phyloP scores from a whole-genome alignment of 2,797 vertebrate species.

The Thunnus albacares region DNA sequence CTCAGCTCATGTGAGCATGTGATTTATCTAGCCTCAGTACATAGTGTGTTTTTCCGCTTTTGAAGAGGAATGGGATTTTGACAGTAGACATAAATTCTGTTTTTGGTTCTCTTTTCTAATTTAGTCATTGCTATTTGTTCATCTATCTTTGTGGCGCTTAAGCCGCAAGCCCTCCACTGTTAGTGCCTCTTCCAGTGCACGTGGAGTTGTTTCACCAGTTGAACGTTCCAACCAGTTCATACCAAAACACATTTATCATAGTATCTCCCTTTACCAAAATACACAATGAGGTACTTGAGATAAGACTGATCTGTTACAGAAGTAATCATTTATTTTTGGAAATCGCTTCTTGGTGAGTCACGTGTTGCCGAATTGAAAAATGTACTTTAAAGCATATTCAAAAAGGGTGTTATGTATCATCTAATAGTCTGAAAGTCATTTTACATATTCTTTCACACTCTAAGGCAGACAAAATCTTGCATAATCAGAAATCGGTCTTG shows the following conservation, averaged over 20 bases:
- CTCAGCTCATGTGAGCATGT: not conserved
- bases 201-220: too few relatives aligned
- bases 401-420: not conserved
- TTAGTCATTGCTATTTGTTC: too few relatives aligned
- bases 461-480: constrained; percentile 20
- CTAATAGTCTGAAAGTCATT: not conserved
- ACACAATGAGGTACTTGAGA: not conserved
- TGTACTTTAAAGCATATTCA: too few relatives aligned
- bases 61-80: not conserved
- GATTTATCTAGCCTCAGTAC: not conserved
- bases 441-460: constrained; percentile 11
- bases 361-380: not conserved
- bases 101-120: too few relatives aligned
- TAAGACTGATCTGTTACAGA: not conserved
- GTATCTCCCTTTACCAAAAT: too few relatives aligned
- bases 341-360: not conserved
- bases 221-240: too few relatives aligned
- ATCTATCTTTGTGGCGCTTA: too few relatives aligned
- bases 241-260: too few relatives aligned
- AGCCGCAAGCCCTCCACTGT: too few relatives aligned
- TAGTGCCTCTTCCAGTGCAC: too few relatives aligned
- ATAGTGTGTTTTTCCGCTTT: not conserved
- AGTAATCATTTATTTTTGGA: not conserved
- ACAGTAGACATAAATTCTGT: not conserved
- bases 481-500: constrained; percentile 41